Percentiles rank a stretch among this genome's conserved stretches.
Conservation (phyloP, 1,140 invertebrate genomes). For the Temnothorax longispinosus region DNA sequence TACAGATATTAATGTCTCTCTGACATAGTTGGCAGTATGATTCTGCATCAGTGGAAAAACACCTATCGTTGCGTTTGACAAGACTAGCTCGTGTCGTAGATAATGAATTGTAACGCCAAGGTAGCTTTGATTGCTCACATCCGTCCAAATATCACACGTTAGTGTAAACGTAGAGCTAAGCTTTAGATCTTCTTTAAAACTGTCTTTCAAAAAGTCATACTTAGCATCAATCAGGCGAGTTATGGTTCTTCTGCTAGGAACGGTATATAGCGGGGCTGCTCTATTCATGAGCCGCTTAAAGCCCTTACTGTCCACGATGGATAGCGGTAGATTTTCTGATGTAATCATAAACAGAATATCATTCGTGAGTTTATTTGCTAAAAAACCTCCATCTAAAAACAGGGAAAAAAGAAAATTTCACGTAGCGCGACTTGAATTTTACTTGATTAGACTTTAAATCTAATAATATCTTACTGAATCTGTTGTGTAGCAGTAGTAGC, state of each 20-base stretch:
- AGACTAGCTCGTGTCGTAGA: background rate
- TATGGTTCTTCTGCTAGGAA: background rate
- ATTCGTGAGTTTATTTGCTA: background rate
- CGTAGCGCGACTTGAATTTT: background rate
- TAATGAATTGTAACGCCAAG: background rate
- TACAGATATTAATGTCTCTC: no score
- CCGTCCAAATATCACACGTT: constrained; percentile 1
- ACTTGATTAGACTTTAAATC: background rate
- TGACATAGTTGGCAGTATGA: background rate
- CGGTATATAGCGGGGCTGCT: background rate
- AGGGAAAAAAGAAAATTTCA: background rate
- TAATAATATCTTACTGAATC: background rate
- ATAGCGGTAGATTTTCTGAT: background rate
- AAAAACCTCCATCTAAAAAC: background rate
- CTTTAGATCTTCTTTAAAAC: background rate
- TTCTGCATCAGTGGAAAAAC: background rate
- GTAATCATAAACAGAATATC: background rate
- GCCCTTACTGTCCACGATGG: background rate
- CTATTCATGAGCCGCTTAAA: background rate
- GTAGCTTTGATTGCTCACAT: background rate
- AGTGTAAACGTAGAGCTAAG: background rate
- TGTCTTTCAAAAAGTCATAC: background rate
- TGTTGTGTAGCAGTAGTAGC: no score
- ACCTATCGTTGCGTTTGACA: background rate
- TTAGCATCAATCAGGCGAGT: background rate